Evolutionary conservation across 1,140 invertebrate genomes (phyloP), one percentile per base, ranked within the genome.

Genomic region (Drosophila varians): DNA sequence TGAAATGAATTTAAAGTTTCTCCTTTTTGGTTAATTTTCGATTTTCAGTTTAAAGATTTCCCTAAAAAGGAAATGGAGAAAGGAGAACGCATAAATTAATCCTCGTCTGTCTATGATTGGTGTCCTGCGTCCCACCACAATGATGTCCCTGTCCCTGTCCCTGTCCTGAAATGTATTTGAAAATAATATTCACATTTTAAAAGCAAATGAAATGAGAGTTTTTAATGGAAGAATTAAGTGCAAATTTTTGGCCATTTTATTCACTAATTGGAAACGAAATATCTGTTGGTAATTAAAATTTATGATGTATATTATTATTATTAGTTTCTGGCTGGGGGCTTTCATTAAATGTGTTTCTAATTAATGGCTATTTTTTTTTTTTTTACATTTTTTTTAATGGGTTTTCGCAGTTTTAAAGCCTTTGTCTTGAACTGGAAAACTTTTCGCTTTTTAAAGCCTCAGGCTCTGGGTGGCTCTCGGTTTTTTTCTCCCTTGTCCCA

Each of bases 21-120:
- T 51, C 3, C 18, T 47, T n/a, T 57, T 76, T 72, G 53, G 47
- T 71, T 38, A 80, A 75, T 79, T 79, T 78, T 66, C 49, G 47
- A 69, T 74, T n/a, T n/a, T 69, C 25, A 47, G 31, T 1, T 49
- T n/a, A 47, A 74, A 49, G 56, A 51, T 45, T 53, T 49, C 31
- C 28, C 42, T 14, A 51, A 14, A 19, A 70, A 52, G 55, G 43
- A 25, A 38, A 38, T 31, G 12, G 36, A 4, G 53, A 70, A 83
- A 83, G 69, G 74, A 62, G 78, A 84, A 64, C 65, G 57, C 79
- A 84, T 84, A 78, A 84, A 84, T 75, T 28, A 5, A 7, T 26
- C 1, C 8, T 40, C 34, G 65, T 57, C 64, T 69, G 57, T 45
- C 75, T 74, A 79, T 86, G 79, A 66, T 77, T 83, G 74, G 62